Base-by-base conservation (phyloP, 2,888 invertebrate genomes). In the Polia nebulosa region DNA sequence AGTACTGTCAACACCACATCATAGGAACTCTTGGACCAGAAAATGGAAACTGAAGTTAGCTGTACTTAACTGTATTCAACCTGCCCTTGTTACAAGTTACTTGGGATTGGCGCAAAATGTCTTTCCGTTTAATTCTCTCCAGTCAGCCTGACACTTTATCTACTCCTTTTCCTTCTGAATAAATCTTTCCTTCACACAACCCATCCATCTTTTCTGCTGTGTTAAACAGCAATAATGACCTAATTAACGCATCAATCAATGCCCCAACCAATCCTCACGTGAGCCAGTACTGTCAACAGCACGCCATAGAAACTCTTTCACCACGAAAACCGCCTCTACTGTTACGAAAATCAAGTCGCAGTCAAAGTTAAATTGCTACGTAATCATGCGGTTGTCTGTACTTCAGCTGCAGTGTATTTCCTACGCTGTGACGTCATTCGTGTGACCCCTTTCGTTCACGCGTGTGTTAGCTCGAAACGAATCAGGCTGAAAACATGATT, bases 361-460 rank as follows among this genome's bases (percentile, higher is more conserved):
- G 49, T 29, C 11, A 39, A 53, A 32, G 36, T 49, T 34, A 49
- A 60, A 49, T 34, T 41, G 11, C 0, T 3, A 27, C 8, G 6
- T n/a, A 8, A 6, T 52, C 39, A 59, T 60, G 78, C 20, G 44
- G 51, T 49, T 25, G 41, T 9, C 29, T 45, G 53, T 61, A 62
- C 49, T 60, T 63, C 55, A 59, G 78, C 78, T 78, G 78, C 63
- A 52, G 65, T 51, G 65, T 77, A 78, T 81, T 81, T 81, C 67
- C 64, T 77, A 47, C 67, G n/a, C n/a, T 0, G 53, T 80, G 79
- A 81, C 81, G 81, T 80, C 81, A 80, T n/a, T 4, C 29, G 22
- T 44, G 57, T 77, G 81, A 80, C 81, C 79, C 81, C 81, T 67
- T 80, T 79, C 11, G 52, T 58, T 53, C 59, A 55, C 51, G 60